phyloP scores from a whole-genome alignment of 2,797 vertebrate species.

The Percopsis omiscomaycus region DNA sequence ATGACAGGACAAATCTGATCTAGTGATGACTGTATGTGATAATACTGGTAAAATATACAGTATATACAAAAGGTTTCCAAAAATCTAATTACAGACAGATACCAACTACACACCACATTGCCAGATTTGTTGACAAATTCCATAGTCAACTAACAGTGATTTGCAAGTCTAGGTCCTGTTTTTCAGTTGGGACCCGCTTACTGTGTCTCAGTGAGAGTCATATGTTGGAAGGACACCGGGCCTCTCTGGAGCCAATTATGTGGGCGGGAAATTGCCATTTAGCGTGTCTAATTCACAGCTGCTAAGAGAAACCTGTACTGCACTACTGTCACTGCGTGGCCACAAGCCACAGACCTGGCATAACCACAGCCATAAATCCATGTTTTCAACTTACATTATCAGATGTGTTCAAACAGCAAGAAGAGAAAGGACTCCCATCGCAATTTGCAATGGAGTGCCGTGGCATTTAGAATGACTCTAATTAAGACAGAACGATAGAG shows the following conservation, averaged over 20 bases:
- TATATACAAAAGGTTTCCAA: no score
- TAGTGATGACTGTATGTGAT: no score
- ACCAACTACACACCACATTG: no score
- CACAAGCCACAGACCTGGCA: conserved; percentile 32
- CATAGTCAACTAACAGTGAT: neutral
- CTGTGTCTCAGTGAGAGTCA: conserved; percentile 30
- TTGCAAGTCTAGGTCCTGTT: conserved; percentile 21
- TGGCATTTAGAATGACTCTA: conserved; percentile 18
- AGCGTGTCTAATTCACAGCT: conserved; percentile 69
- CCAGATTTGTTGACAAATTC: no score
- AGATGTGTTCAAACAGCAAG: neutral
- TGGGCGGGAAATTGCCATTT: conserved; percentile 66
- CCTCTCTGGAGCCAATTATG: conserved; percentile 71
- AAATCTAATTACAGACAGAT: no score
- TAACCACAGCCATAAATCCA: conserved; percentile 13
- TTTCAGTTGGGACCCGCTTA: conserved; percentile 38
- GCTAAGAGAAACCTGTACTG: conserved; percentile 54
- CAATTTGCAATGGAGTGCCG: conserved; percentile 22
- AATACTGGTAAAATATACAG: no score
- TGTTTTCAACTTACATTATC: neutral
- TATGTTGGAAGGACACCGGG: conserved; percentile 53
- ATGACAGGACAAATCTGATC: no score
- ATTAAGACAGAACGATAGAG: neutral
- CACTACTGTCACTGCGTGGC: conserved; percentile 29
- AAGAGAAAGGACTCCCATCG: conserved; percentile 6